A percentile compares a stretch with the other conserved stretches of the same genome.
These are phyloP conservation scores for Cepaea hortensis DNA, from an alignment of 2,888 invertebrate species.

Conservation along the genomic window DNA sequence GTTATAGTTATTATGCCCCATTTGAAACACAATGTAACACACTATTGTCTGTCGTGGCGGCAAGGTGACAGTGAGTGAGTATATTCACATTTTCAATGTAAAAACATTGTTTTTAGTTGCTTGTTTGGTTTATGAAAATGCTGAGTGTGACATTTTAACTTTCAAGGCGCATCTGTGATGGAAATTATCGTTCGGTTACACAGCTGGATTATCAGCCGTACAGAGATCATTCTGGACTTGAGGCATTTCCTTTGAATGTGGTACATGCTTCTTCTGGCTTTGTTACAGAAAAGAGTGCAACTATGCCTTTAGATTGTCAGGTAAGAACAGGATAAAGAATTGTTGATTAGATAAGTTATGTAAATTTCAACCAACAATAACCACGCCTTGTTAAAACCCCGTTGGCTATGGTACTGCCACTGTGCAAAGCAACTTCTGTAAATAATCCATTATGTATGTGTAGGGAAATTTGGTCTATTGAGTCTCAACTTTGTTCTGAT, in stretches of 20 bases:
- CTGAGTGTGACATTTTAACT: neutral
- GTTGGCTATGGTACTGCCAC: too few species aligned
- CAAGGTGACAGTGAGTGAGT: too few species aligned
- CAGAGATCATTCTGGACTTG: slow-evolving; percentile 67
- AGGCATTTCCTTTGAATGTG: slow-evolving; percentile 69
- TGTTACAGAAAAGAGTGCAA: slow-evolving; percentile 71
- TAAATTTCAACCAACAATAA: too few species aligned
- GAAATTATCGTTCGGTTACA: slow-evolving; percentile 74
- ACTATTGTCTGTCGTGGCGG: too few species aligned
- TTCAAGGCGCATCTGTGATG: slow-evolving; percentile 71
- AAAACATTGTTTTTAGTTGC: neutral
- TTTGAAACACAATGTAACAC: too few species aligned
- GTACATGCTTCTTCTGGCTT: slow-evolving; percentile 72
- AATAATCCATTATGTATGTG: too few species aligned
- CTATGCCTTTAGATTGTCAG: slow-evolving; percentile 66
- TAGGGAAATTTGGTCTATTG: too few species aligned
- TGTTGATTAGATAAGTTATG: neutral
- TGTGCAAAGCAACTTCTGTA: too few species aligned
- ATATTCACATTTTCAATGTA: neutral
- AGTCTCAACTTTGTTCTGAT: too few species aligned
- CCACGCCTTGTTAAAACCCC: too few species aligned
- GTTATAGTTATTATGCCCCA: too few species aligned
- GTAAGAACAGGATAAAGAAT: slow-evolving; percentile 51
- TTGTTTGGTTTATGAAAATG: neutral
- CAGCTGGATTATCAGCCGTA: slow-evolving; percentile 71